A percentile compares a stretch with the other conserved stretches of the same genome.
phyloP scores from a whole-genome alignment of 2,797 vertebrate species.

The Smutsia temminckii region DNA sequence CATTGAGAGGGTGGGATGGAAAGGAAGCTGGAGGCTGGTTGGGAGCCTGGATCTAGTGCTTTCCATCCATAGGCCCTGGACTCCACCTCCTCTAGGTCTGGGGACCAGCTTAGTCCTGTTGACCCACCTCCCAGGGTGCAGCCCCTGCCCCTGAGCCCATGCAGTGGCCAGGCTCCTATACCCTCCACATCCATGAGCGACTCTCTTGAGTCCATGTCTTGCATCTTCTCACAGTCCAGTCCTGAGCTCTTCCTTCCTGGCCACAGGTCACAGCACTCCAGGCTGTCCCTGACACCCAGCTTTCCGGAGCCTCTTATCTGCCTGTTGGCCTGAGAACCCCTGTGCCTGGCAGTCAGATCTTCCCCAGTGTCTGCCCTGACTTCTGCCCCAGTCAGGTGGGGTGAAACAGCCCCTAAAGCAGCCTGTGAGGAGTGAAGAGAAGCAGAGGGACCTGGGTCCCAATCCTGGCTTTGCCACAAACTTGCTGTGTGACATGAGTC shows the following conservation, averaged over 20 bases:
- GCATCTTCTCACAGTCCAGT: background rate
- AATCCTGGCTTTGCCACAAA: background rate
- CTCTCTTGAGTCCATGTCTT: background rate
- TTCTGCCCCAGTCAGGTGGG: accelerated
- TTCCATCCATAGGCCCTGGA: background rate
- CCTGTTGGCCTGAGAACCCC: background rate
- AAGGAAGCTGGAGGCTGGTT: background rate
- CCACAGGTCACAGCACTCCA: background rate
- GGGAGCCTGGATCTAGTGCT: background rate
- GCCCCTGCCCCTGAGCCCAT: background rate
- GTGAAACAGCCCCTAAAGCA: background rate
- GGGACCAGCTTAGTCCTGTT: no score
- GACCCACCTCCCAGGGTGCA: background rate
- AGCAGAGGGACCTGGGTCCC: background rate
- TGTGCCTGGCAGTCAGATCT: background rate
- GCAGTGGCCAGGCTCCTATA: no score
- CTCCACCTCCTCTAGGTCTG: no score
- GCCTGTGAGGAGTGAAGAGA: background rate
- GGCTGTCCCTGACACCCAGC: background rate
- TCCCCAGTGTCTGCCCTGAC: background rate
- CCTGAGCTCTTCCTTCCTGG: background rate
- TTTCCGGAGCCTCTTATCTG: background rate
- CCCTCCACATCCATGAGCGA: background rate
- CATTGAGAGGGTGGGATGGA: no score
- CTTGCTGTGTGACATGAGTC: background rate